Evolutionary conservation across 2,888 invertebrate genomes (phyloP).

Genomic region (Epirrhoe alternata): DNA sequence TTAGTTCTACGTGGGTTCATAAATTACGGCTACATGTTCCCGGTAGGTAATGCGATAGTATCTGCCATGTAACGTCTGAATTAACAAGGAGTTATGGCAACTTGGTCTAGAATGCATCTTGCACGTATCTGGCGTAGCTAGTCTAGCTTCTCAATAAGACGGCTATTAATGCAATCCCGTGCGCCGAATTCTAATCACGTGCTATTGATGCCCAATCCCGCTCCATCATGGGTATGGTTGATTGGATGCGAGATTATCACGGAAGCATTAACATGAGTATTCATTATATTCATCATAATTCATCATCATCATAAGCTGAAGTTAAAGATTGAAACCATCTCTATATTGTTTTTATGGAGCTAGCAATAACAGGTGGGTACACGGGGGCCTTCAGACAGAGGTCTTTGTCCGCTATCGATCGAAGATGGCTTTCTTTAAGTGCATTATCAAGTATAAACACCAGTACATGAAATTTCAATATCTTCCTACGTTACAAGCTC

Average conservation of each 20-base stretch:
- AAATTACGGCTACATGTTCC: conserved; percentile 27
- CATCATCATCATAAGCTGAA: conserved; percentile 43
- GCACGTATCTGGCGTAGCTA: conserved; percentile 37
- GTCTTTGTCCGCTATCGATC: conserved; percentile 65
- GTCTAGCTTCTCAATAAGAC: conserved; percentile 37
- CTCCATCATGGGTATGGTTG: conserved; percentile 13
- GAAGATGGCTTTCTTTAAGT: conserved; percentile 55
- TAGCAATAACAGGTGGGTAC: conserved; percentile 68
- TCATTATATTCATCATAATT: neutral
- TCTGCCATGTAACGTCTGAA: conserved; percentile 37
- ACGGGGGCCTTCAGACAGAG: conserved; percentile 72
- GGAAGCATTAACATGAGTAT: neutral
- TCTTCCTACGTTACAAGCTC: conserved; percentile 18
- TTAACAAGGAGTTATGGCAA: conserved; percentile 41
- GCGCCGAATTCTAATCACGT: conserved; percentile 35
- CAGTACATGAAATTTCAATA: conserved; percentile 29
- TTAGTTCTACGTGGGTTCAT: conserved; percentile 27
- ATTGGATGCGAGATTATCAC: conserved; percentile 11
- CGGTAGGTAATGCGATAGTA: conserved; percentile 33
- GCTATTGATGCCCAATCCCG: conserved; percentile 18
- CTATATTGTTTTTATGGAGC: conserved; percentile 68
- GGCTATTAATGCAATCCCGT: conserved; percentile 39
- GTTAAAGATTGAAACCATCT: conserved; percentile 53
- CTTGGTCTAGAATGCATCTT: conserved; percentile 41
- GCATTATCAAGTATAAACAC: conserved; percentile 58